Percentiles rank a stretch among this genome's conserved stretches.
These are phyloP conservation scores for Nestor notabilis DNA, from an alignment of 2,113 vertebrate genomes.

Conservation along the genomic window DNA sequence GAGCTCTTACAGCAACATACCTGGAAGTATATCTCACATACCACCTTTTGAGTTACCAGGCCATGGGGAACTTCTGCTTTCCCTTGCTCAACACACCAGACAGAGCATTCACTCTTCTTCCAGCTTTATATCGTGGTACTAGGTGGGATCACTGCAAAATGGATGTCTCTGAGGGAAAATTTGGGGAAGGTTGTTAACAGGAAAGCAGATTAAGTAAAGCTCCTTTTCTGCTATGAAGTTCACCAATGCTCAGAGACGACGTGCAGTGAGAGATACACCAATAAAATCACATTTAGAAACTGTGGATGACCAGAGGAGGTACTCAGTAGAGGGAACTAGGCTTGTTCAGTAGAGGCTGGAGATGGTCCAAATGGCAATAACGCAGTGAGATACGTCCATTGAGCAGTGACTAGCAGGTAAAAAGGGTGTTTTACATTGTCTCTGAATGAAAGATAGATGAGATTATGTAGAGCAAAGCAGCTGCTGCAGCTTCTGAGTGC, in stretches of 20 bases:
- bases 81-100: neutral
- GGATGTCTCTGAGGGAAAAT: neutral
- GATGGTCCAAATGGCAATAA: neutral
- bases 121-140: neutral
- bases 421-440: neutral
- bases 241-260: neutral
- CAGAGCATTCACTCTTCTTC: neutral
- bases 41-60: neutral
- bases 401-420: neutral
- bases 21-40: neutral
- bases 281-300: neutral
- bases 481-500: neutral
- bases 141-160: neutral
- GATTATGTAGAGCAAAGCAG: neutral
- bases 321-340: neutral
- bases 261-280: neutral
- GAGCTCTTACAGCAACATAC: neutral
- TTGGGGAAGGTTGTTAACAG: neutral
- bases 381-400: fast-evolving
- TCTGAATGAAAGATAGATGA: neutral
- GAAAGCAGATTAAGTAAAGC: neutral
- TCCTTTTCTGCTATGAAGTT: neutral
- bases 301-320: neutral
- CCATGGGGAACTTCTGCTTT: neutral
- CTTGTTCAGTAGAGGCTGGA: neutral